Base-by-base conservation (phyloP, 2,113 vertebrate species). In the Myrmophylax atrothorax region DNA sequence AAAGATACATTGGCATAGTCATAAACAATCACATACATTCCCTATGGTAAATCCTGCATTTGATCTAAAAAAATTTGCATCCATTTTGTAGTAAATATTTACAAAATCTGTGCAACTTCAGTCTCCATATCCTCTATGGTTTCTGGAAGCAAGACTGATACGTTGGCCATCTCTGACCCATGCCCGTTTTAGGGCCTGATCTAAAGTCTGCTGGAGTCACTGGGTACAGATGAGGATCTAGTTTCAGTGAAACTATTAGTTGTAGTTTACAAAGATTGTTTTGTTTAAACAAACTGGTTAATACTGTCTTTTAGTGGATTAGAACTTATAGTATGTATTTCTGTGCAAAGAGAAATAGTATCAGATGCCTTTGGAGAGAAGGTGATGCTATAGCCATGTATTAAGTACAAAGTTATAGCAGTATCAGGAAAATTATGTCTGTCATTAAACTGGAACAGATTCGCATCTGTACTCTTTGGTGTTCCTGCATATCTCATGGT, bases 241-340 rank as follows among this genome's bases (percentile, higher is more conserved):
- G 94, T 97, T 96, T 96, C 94, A 93, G 69, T 96, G 96, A 96
- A 97, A 97, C 96, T 96, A 92, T 90, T 95, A 67, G 35, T 95
- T 94, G 88, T 94, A 42, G 10, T 90, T 93, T 90, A 93, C 63
- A 80, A 63, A 84, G 49, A 40, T 64, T 88, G 53, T 81, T 95
- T 95, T 91, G 75, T 90, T 94, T 90, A 87, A 88, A 81, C 85
- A 92, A 93, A 84, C 44, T 60, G 73, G 33, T 92, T 90, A 68
- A 68, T 49, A 33, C 40, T 86, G 47, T 78, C 84, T 86, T 12
- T 77, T 49, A 68, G 25, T 38, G 73, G 63, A 64, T 84, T 91
- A 83, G 72, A 87, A 42, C 22, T 60, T 74, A 28, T 5, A 42
- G 35, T n/a, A 47, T 44, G 14, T 72, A 58, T 75, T 90, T 93